phyloP scores from a whole-genome alignment of 2,888 invertebrate species.

The Lasioglossum villosulum region DNA sequence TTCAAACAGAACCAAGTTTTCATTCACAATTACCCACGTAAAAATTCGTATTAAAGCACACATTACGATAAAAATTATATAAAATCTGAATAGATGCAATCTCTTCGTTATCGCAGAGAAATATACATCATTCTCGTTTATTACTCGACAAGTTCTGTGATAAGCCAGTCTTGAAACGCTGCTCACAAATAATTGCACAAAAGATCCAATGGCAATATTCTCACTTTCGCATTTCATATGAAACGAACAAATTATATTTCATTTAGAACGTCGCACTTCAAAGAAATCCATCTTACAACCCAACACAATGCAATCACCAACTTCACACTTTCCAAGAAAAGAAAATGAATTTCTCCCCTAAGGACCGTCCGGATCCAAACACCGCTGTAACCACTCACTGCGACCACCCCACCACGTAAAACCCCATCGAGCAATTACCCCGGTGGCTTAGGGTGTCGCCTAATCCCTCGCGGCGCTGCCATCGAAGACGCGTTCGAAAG shows the following conservation, averaged over 20 bases:
- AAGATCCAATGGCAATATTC: not conserved
- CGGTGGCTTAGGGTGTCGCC: not conserved
- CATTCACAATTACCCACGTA: not conserved
- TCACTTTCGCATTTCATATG: not conserved
- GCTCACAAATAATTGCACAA: not conserved
- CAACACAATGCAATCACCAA: not conserved
- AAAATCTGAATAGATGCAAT: not conserved
- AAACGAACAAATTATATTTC: not conserved
- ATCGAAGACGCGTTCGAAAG: constrained; percentile 34
- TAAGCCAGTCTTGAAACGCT: not conserved
- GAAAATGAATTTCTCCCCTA: not conserved
- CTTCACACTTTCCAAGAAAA: not conserved
- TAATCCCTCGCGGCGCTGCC: constrained; percentile 10
- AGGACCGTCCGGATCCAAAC: not conserved
- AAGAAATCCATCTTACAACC: not conserved
- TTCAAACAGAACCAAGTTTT: too few species aligned
- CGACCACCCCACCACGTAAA: not conserved
- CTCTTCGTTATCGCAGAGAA: not conserved
- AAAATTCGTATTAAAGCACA: not conserved
- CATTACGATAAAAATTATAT: not conserved
- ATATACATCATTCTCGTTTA: not conserved
- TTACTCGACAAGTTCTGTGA: not conserved
- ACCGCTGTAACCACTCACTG: not conserved
- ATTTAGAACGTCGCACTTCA: not conserved
- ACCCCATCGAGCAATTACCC: not conserved